A percentile compares a stretch with the other conserved stretches of the same genome.
phyloP scores from a whole-genome alignment of 2,888 invertebrate species.

The Amphipyra tragopoginis region DNA sequence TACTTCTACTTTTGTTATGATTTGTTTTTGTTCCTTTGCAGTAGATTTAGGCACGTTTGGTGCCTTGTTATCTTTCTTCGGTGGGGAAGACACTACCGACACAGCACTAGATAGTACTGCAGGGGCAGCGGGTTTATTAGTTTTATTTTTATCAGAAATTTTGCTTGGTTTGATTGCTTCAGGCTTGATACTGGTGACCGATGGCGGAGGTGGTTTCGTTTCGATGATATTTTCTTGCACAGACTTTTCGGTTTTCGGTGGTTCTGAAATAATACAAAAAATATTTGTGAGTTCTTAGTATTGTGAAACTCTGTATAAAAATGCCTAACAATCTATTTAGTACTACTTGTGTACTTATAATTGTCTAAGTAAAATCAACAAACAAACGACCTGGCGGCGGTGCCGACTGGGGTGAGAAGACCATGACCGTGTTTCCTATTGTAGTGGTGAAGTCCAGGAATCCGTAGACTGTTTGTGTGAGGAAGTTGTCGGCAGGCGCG shows the following conservation, averaged over 20 bases:
- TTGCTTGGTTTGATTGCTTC: slow-evolving; percentile 86
- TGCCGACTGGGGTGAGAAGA: slow-evolving; percentile 96
- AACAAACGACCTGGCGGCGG: slow-evolving; percentile 91
- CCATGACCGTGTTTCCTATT: slow-evolving; percentile 98
- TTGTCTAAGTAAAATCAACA: slow-evolving; percentile 7
- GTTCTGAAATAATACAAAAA: slow-evolving; percentile 73
- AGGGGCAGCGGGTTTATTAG: slow-evolving; percentile 77
- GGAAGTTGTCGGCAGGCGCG: slow-evolving; percentile 77
- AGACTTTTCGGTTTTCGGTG: slow-evolving; percentile 82
- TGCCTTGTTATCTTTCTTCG: slow-evolving; percentile 85
- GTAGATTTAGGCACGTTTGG: slow-evolving; percentile 84
- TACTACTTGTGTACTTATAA: background rate
- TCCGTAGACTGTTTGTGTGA: slow-evolving; percentile 98
- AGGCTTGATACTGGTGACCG: slow-evolving; percentile 78
- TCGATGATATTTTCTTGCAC: slow-evolving; percentile 86
- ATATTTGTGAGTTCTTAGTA: slow-evolving; percentile 20
- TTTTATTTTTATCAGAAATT: slow-evolving; percentile 79
- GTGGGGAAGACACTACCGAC: slow-evolving; percentile 78
- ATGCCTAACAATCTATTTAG: too few species aligned
- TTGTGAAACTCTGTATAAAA: too few species aligned
- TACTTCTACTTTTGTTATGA: slow-evolving; percentile 89
- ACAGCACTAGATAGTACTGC: slow-evolving; percentile 81
- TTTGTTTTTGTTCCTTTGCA: slow-evolving; percentile 83
- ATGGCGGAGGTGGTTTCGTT: slow-evolving; percentile 84
- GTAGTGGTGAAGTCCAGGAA: slow-evolving; percentile 98